A percentile compares a stretch with the other conserved stretches of the same genome.
Evolutionary conservation across 1,140 invertebrate genomes (phyloP).

Genomic region (Manduca sexta): DNA sequence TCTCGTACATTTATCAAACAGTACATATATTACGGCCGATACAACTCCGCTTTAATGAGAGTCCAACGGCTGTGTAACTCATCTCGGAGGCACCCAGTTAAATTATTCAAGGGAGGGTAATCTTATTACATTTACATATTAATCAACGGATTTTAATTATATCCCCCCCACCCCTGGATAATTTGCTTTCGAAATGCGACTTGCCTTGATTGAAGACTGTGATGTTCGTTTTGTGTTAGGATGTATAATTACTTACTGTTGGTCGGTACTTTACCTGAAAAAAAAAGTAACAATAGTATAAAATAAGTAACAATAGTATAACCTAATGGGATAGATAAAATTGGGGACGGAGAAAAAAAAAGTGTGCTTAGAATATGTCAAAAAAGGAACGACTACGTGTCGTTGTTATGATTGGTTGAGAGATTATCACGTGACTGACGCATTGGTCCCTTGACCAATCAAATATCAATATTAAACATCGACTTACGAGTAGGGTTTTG

Average conservation of each 20-base stretch:
- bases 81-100: conserved; percentile 48
- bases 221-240: conserved; percentile 37
- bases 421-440: no score
- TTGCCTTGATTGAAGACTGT: conserved; percentile 55
- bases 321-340: no score
- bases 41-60: conserved; percentile 62
- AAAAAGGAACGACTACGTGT: no score
- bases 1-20: conserved; percentile 34
- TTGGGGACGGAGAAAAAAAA: no score
- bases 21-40: conserved; percentile 48
- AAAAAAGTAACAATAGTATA: conserved; percentile 15
- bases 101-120: conserved; percentile 79
- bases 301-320: no score
- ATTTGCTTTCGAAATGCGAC: conserved; percentile 66
- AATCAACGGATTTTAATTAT: conserved; percentile 98
- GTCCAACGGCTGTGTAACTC: conserved; percentile 57
- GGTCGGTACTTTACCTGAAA: conserved; percentile 38
- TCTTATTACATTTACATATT: conserved; percentile 98
- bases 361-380: no score
- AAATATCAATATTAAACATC: no score
- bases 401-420: no score
- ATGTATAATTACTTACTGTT: conserved; percentile 22
- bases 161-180: conserved; percentile 72
- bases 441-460: no score
- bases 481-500: no score